Base-by-base conservation (phyloP, 1,140 invertebrate species). In the Pteromalus puparum region DNA sequence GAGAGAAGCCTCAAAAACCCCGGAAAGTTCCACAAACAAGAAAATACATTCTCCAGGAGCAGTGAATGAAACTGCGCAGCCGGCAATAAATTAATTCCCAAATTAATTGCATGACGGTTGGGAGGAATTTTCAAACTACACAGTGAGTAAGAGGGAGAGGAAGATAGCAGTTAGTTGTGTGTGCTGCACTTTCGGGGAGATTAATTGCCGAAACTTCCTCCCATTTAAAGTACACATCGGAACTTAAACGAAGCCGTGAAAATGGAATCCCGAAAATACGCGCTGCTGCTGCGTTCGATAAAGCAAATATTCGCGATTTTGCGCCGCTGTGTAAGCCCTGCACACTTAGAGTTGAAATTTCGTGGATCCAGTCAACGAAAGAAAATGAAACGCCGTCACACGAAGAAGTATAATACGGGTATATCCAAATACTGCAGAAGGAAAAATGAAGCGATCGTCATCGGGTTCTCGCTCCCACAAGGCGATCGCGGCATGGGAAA, bases 181-280 rank as follows among this genome's bases (percentile, higher is more conserved):
- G 34, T 73, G 7, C 28, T 21, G 72, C 15, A 70, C 68, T 70
- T 70, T 70, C 24, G 73, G 12, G 21, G 18, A 53, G 74, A 76
- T 76, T 76, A 76, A 76, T 53, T 24, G 42, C 26, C 74, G 42
- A 76, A 76, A 76, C 21, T 76, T 76, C 74, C 74, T 46, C 15
- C 30, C 74, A 76, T 26, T 76, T 76, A 78, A 78, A 78, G 53
- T 38, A 67, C 53, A 61, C 76, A 34, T 67, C 30, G 38, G 42
- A 26, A 76, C n/a, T 61, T 61, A 4, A 28, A n/a, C 73, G 73
- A 34, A 75, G 34, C 21, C 10, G 15, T 34, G 30, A 34, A 75
- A n/a, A 42, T 38, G 21, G 21, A 42, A 26, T 77, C 48, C 21
- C 75, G 48, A 77, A 77, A 77, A 77, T 77, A 61, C 26, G 26